Evolutionary conservation across 2,888 invertebrate genomes (phyloP).

Genomic region (Nasonovia ribisnigri): DNA sequence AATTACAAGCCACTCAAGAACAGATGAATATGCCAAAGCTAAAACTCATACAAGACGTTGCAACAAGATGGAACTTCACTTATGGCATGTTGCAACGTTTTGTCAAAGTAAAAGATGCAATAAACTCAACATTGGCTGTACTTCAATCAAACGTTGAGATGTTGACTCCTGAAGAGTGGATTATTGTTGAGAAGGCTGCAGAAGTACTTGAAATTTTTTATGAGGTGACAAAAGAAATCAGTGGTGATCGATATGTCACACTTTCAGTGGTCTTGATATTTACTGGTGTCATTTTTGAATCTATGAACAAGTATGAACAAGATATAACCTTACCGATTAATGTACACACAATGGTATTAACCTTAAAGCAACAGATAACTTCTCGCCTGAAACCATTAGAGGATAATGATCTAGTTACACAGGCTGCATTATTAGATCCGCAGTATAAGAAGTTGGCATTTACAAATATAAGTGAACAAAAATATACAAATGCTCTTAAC

Average conservation of each 20-base stretch:
- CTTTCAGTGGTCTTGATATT: neutral
- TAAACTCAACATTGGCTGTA: slow-evolving; percentile 20
- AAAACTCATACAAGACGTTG: slow-evolving; percentile 31
- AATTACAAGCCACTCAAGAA: neutral
- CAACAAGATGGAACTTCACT: neutral
- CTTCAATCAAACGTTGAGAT: neutral
- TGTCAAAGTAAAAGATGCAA: neutral
- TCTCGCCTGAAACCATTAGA: neutral
- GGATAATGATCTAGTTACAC: neutral
- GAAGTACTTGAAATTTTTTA: neutral
- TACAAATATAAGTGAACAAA: too few species aligned
- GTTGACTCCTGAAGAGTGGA: slow-evolving; percentile 10
- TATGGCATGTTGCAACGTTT: slow-evolving; percentile 14
- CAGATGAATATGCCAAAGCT: slow-evolving; percentile 23
- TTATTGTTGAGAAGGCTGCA: neutral
- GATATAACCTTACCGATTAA: neutral
- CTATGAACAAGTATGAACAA: neutral
- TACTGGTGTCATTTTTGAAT: neutral
- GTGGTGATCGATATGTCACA: neutral
- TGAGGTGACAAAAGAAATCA: slow-evolving; percentile 9
- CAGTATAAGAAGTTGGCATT: too few species aligned
- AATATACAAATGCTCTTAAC: neutral
- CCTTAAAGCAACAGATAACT: neutral
- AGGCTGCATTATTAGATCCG: neutral
- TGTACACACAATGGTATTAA: neutral